Evolutionary conservation across 2,888 invertebrate species (phyloP).

Genomic region (Meloe dianella): DNA sequence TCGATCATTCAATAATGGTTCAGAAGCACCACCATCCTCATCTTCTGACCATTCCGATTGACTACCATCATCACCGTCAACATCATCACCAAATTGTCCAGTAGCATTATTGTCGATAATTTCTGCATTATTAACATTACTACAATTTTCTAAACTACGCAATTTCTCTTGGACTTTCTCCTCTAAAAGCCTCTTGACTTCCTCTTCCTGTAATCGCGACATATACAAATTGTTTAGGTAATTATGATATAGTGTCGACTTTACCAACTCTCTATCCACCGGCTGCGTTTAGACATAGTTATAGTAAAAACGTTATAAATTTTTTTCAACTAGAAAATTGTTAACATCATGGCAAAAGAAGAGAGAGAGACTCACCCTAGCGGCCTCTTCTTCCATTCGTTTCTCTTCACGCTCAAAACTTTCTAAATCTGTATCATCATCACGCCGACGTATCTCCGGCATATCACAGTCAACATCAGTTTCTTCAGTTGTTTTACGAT

Average conservation of each 20-base stretch:
- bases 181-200: conserved; percentile 61
- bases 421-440: conserved; percentile 60
- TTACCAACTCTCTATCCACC: conserved; percentile 57
- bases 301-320: too few relatives aligned
- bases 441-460: conserved; percentile 50
- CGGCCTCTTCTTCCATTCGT: conserved; percentile 61
- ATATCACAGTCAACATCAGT: conserved; percentile 57
- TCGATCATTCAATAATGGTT: conserved; percentile 62
- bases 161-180: conserved; percentile 59
- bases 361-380: conserved; percentile 50
- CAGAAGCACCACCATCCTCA: conserved; percentile 70
- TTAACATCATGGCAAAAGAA: not conserved
- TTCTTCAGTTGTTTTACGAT: conserved; percentile 44
- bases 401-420: conserved; percentile 64
- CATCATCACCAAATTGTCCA: not conserved
- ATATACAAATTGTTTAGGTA: conserved; percentile 31
- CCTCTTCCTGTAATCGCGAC: conserved; percentile 57
- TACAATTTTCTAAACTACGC: conserved; percentile 48
- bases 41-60: conserved; percentile 84
- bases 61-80: conserved; percentile 64
- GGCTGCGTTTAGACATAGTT: conserved; percentile 50
- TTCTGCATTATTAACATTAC: conserved; percentile 34
- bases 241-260: conserved; percentile 29
- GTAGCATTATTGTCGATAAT: conserved; percentile 48
- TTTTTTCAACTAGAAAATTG: not conserved